phyloP scores from a whole-genome alignment of 1,140 invertebrate species.

The Magallana angulata region DNA sequence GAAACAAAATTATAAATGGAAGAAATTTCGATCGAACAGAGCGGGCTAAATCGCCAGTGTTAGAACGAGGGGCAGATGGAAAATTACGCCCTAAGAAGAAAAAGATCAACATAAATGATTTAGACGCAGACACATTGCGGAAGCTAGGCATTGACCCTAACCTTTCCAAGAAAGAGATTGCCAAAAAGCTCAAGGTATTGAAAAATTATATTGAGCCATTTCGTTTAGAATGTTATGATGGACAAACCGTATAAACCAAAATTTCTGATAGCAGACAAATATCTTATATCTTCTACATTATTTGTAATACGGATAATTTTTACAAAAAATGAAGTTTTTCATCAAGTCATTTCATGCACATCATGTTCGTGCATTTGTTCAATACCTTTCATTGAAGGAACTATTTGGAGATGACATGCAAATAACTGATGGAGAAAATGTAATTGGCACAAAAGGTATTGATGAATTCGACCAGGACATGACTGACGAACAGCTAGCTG shows the following conservation, averaged over 20 bases:
- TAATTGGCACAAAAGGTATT: conserved; percentile 65
- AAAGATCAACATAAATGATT: conserved; percentile 71
- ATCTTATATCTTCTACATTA: too few species aligned
- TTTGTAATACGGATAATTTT: too few species aligned
- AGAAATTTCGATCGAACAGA: background rate
- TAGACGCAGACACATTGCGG: conserved; percentile 67
- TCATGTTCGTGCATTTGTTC: background rate
- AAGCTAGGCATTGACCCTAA: conserved; percentile 72
- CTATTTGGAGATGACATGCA: conserved; percentile 69
- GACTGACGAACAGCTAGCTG: conserved; percentile 68
- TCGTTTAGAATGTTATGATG: too few species aligned
- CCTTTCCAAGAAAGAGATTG: conserved; percentile 68
- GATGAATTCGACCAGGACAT: conserved; percentile 65
- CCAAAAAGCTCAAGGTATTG: conserved; percentile 68
- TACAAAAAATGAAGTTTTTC: too few species aligned
- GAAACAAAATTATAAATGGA: too few species aligned
- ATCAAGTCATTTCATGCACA: too few species aligned
- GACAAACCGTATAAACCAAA: too few species aligned
- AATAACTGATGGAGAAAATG: conserved; percentile 61
- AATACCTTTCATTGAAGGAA: conserved; percentile 56
- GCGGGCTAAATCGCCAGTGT: conserved; percentile 43
- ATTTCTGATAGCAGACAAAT: too few species aligned
- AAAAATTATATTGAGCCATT: background rate
- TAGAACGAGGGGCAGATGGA: conserved; percentile 69
- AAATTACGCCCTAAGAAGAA: conserved; percentile 67